phyloP scores from a whole-genome alignment of 2,113 vertebrate genomes.

The Zosterops pallidus region DNA sequence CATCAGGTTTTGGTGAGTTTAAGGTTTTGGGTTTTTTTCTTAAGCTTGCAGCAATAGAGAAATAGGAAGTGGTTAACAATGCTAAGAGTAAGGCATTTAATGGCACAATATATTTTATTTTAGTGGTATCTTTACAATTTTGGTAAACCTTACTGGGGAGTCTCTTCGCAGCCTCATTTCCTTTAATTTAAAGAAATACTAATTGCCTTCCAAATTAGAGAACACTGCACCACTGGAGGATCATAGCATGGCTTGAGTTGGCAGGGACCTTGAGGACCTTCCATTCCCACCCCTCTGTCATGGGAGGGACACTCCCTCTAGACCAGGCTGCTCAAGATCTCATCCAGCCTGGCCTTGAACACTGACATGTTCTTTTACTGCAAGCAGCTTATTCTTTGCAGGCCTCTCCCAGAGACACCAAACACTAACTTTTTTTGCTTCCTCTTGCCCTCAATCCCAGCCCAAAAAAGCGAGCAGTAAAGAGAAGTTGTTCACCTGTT shows the following conservation, averaged over 20 bases:
- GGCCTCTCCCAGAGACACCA: background rate
- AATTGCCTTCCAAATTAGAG: background rate
- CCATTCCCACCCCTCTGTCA: background rate
- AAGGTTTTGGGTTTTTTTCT: background rate
- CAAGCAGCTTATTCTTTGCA: background rate
- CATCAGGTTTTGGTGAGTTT: background rate
- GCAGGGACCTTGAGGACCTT: background rate
- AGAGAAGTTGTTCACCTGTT: background rate
- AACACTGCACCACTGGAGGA: background rate
- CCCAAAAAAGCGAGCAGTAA: background rate
- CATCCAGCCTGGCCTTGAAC: background rate
- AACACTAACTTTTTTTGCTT: background rate
- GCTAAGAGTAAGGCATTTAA: background rate
- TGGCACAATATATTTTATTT: background rate
- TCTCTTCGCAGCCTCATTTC: background rate
- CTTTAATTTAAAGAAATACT: background rate
- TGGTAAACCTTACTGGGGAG: background rate
- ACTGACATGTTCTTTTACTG: background rate
- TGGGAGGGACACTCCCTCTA: background rate
- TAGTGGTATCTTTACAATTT: background rate
- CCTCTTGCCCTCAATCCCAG: background rate
- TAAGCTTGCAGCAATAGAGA: background rate
- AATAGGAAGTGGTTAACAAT: background rate
- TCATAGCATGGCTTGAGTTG: background rate
- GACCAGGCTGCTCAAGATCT: background rate